Evolutionary conservation across 2,113 vertebrate genomes (phyloP), one percentile per base, ranked within the genome.

Genomic region (Oncorhynchus nerka): DNA sequence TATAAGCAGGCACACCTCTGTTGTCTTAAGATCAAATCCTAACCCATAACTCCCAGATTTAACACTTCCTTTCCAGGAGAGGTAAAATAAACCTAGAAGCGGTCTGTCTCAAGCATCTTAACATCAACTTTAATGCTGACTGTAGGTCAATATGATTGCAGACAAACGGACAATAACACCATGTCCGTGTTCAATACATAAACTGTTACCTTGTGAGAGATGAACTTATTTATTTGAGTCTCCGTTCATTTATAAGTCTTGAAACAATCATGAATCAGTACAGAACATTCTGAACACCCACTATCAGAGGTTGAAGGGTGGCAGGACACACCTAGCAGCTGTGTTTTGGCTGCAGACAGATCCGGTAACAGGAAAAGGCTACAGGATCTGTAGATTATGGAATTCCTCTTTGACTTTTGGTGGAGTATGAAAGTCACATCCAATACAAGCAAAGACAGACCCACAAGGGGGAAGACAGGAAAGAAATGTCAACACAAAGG

Each of bases 381-480:
- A 71, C 72, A 51, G 78, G 66, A 78, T 86, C 75, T 61, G 61
- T 61, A 81, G 69, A 81, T 34, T 16, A 69, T 75, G 68, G 57
- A 70, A 84, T 80, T 86, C 71, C 64, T 75, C 26, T n/a, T 15
- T 28, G 24, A 51, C 62, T 73, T 62, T 77, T 81, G 74, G 26
- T 78, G 76, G 75, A 55, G 51, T 74, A 39, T 61, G 67, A 73
- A 32, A 6, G 51, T 72, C 55, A 51, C 48, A 71, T 84, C 80
- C 85, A 86, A 84, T 74, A 84, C 71, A 82, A 86, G 68, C 82
- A 70, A 9, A 45, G 59, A 65, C 32, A 64, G 78, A 71, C 78
- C 68, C 77, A 68, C 71, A 11, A 28, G 81, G 76, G 83, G 77
- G 75, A 67, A 69, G 57, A 72, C 61, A 68, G 78, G 74, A 78